Evolutionary conservation across 2,113 vertebrate genomes (phyloP), one percentile per base, ranked within the genome.

Genomic region (Synchiropus splendidus): DNA sequence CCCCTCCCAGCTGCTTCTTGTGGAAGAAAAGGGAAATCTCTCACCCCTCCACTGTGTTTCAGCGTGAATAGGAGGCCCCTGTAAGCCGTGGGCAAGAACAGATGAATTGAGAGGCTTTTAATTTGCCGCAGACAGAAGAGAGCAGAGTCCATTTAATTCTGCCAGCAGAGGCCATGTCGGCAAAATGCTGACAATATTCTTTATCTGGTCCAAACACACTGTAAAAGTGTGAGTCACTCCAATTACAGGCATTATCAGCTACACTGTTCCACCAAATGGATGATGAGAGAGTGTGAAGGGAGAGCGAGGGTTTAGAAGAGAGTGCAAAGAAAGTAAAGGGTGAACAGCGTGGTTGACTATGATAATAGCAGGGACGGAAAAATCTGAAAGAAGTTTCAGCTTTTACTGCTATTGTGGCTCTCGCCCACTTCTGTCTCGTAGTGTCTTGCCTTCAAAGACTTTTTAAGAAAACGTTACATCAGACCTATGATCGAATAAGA

Each of bases 191-290:
- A 78, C 75, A 77, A 78, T 75, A 73, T 79, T 79, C 82, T 83
- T 84, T 84, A 86, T 86, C 83, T 80, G 80, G 67, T 74, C 74
- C 72, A 83, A 86, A 84, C 81, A 84, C 70, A 77, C 79, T 76
- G 77, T 72, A 77, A 84, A 74, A 67, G 80, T 71, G 81, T 68
- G 72, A 84, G 80, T 85, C 83, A 71, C 68, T 84, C 77, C 82
- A 84, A 84, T 83, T 82, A 83, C 77, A 73, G 75, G 73, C 75
- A 82, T 85, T 85, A 85, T 85, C 82, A 79, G 72, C 72, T 48
- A 67, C 67, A 64, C 70, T 61, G 72, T 61, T 72, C 70, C 75
- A 64, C 62, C 58, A 56, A 74, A 82, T 77, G 75, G 74, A 82
- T 58, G 55, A 72, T 75, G 73, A 77, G 67, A 70, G 75, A 66